phyloP scores from a whole-genome alignment of 2,113 vertebrate species.

The Talpa occidentalis region DNA sequence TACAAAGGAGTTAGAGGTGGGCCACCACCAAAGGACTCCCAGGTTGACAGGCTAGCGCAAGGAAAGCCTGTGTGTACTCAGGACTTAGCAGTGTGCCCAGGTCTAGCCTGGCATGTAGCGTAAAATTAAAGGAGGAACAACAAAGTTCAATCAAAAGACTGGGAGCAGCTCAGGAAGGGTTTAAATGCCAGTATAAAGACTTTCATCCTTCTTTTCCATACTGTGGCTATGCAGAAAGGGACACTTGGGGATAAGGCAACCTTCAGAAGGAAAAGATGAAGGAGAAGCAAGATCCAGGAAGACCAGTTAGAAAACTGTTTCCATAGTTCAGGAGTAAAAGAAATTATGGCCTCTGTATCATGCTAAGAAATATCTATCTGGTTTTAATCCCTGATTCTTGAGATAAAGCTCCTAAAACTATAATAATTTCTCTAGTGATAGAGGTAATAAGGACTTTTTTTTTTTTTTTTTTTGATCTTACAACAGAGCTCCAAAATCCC shows the following conservation, averaged over 20 bases:
- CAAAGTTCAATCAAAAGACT: neutral
- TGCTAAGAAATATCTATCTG: neutral
- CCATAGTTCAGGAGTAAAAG: neutral
- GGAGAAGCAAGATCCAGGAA: neutral
- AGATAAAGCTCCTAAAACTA: neutral
- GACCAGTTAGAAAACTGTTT: neutral
- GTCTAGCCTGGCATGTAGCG: neutral
- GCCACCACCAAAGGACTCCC: neutral
- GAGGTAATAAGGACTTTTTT: neutral
- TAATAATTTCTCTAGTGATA: neutral
- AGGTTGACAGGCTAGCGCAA: neutral
- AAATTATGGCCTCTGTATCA: neutral
- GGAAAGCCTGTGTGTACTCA: neutral
- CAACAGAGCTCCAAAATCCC: neutral
- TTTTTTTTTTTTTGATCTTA: neutral
- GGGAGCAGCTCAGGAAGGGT: neutral
- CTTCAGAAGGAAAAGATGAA: neutral
- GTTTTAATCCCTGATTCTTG: neutral
- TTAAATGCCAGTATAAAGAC: neutral
- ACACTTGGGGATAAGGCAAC: neutral
- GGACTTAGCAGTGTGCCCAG: neutral
- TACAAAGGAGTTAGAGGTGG: neutral
- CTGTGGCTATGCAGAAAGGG: neutral
- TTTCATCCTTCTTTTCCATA: neutral
- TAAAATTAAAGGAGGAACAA: neutral